Evolutionary conservation across 2,888 invertebrate species (phyloP).

Genomic region (Leptinotarsa rubiginosa): DNA sequence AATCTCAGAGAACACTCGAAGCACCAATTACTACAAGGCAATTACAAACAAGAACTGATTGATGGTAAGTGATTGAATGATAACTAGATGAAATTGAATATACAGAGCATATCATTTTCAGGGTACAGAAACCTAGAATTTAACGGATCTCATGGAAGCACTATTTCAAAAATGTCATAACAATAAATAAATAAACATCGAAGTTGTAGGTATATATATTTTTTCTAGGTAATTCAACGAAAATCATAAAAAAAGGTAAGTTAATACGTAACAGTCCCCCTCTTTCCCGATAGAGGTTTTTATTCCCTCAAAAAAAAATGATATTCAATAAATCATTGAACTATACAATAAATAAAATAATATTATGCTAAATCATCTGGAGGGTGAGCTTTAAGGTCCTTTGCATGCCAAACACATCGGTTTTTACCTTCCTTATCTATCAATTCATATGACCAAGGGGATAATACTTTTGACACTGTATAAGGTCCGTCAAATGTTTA

Average conservation of each 20-base stretch:
- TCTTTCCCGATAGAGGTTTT: background rate
- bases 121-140: no score
- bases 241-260: background rate
- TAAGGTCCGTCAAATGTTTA: background rate
- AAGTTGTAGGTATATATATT: no score
- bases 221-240: no score
- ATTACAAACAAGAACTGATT: no score
- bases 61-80: no score
- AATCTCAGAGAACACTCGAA: no score
- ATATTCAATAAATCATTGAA: background rate
- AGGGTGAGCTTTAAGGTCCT: constrained; percentile 14
- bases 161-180: no score
- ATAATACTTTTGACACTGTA: background rate
- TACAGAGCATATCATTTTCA: no score
- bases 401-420: constrained; percentile 15
- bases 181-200: no score
- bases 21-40: no score
- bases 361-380: background rate
- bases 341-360: background rate
- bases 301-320: background rate
- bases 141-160: no score
- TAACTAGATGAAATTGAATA: no score
- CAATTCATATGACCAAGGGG: constrained; percentile 13
- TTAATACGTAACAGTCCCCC: background rate
- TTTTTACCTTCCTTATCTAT: background rate